These are phyloP conservation scores for Bradysia coprophila DNA, from an alignment of 1,140 invertebrate genomes.

Conservation along the genomic window DNA sequence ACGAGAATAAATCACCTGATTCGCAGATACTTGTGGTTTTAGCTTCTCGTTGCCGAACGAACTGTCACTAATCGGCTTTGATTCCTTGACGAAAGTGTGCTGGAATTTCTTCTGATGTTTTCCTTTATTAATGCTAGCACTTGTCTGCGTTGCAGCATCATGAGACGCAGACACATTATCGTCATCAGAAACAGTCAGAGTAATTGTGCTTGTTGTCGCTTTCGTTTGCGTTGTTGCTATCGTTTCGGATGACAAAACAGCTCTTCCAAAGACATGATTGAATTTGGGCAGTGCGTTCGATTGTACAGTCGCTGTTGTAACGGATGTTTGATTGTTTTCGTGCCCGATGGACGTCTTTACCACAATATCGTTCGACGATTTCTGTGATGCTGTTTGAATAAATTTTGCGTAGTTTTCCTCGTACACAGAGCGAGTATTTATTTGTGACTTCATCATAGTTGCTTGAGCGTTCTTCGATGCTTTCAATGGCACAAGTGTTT, in stretches of 20 bases:
- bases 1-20: no score
- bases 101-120: no score
- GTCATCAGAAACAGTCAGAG: background rate
- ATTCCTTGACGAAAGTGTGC: no score
- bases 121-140: no score
- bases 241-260: slow-evolving; percentile 22
- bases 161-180: background rate
- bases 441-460: slow-evolving; percentile 19
- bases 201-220: slow-evolving; percentile 4
- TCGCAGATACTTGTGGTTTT: no score
- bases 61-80: no score
- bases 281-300: slow-evolving; percentile 42
- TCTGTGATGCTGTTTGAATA: slow-evolving; percentile 20
- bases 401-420: slow-evolving; percentile 34
- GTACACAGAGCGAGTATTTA: slow-evolving; percentile 28
- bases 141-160: no score
- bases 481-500: no score
- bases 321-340: background rate
- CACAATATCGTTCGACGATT: slow-evolving; percentile 21
- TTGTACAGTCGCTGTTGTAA: background rate
- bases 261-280: slow-evolving; percentile 58
- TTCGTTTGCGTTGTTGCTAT: slow-evolving; percentile 15
- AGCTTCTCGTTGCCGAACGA: no score
- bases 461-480: no score
- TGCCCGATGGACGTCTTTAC: background rate